Conservation (phyloP, 1,140 invertebrate genomes). For the Adelges cooleyi region DNA sequence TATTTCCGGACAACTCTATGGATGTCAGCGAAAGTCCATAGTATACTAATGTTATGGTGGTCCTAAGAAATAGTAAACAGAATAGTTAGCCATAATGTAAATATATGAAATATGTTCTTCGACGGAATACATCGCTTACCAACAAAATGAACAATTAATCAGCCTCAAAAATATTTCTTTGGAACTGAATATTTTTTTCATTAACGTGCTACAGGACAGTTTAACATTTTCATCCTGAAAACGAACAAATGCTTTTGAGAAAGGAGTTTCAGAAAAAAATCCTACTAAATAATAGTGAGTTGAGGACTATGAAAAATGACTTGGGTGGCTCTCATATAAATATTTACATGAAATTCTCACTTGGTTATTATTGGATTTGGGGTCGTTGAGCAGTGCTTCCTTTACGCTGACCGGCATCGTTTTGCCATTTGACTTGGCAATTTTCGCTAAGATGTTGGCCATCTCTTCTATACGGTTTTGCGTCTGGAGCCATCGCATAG, state of each 20-base stretch:
- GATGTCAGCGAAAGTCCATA: conserved; percentile 58
- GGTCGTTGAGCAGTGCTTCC: neutral
- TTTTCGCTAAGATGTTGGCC: conserved; percentile 42
- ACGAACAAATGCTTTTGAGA: too few species aligned
- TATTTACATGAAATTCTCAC: too few species aligned
- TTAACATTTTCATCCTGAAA: neutral
- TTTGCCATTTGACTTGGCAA: conserved; percentile 44
- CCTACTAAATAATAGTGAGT: too few species aligned
- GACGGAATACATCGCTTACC: neutral
- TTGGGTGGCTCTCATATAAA: too few species aligned
- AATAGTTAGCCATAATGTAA: neutral
- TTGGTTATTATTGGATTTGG: neutral
- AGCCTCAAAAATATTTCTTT: conserved; percentile 15
- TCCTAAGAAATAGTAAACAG: conserved; percentile 40
- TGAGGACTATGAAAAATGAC: too few species aligned
- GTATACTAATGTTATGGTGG: conserved; percentile 55
- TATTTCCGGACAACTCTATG: conserved; percentile 31
- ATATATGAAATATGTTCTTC: neutral
- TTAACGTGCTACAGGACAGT: conserved; percentile 1
- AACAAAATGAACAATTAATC: conserved; percentile 29
- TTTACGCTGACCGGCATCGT: conserved; percentile 37
- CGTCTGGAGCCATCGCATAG: conserved; percentile 49
- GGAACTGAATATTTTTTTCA: conserved; percentile 20
- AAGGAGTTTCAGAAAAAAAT: too few species aligned
- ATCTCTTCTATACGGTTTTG: conserved; percentile 43